Base-by-base conservation (phyloP, 2,797 vertebrate species). In the Hozukius guyotensis region DNA sequence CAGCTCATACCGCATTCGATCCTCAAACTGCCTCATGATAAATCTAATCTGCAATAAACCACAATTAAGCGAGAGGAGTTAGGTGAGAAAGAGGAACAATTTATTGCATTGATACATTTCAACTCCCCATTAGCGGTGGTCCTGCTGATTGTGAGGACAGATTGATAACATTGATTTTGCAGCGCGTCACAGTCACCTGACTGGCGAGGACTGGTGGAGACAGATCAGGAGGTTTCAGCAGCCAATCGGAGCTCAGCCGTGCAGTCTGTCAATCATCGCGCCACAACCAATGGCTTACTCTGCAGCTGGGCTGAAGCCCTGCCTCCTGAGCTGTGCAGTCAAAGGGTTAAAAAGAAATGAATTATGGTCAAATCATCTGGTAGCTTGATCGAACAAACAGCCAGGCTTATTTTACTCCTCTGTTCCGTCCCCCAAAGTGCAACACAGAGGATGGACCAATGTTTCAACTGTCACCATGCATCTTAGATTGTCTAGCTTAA, bases 141-240 rank as follows among this genome's bases (percentile, higher is more conserved):
- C 75, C 65, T 73, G 68, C 66, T 79, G 80, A 89, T 88, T 63
- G 78, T 66, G 68, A 70, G 64, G 75, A 73, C 87, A 89, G 88
- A 94, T 89, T 92, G 91, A 92, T 93, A 89, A 85, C 87, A 88
- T 90, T 91, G 91, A 92, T 93, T 87, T 76, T 83, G 46, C 81
- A 78, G 79, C 73, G 8, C 68, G 90, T 93, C 85, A 87, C 75
- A 77, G 84, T 91, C 93, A 92, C 88, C 92, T 93, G 91, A 93
- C 78, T 56, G 66, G 68, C 72, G 59, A 76, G 73, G 89, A 94
- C 86, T 93, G 93, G 93, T 93, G 91, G 90, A 93, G 89, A 88
- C 75, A 8, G 88, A 94, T 95, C 94, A 95, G 94, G 92, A 95
- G 94, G 93, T 95, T 95, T 93, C 74, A 88, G 66, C 79, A 78